Evolutionary conservation across 2,888 invertebrate genomes (phyloP).

Genomic region (Ichneumoninae sp.): DNA sequence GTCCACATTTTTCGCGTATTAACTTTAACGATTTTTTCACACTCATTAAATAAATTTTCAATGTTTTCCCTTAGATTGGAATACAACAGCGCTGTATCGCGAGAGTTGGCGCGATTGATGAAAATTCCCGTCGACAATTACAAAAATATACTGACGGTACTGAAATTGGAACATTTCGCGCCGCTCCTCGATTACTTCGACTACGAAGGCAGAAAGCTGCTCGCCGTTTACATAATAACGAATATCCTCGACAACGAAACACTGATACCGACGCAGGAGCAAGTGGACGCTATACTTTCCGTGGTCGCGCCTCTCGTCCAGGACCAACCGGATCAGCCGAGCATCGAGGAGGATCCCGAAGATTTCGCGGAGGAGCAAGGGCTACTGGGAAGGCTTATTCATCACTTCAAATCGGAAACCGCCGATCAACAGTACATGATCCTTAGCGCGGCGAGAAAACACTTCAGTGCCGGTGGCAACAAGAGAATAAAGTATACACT

Average conservation of each 20-base stretch:
- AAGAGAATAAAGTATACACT: slow-evolving; percentile 95
- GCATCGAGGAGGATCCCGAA: slow-evolving; percentile 91
- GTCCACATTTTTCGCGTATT: slow-evolving; percentile 58
- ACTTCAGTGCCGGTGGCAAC: slow-evolving; percentile 95
- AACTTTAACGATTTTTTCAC: neutral
- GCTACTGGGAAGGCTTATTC: slow-evolving; percentile 93
- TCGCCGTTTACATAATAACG: slow-evolving; percentile 95
- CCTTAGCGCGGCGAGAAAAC: slow-evolving; percentile 94
- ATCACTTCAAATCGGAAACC: slow-evolving; percentile 92
- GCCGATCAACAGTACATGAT: slow-evolving; percentile 96
- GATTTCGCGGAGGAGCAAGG: slow-evolving; percentile 99
- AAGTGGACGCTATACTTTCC: slow-evolving; percentile 91
- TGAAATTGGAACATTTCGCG: slow-evolving; percentile 94
- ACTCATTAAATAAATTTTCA: neutral
- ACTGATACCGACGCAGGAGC: slow-evolving; percentile 93
- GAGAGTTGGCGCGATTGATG: slow-evolving; percentile 96
- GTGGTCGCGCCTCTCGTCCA: slow-evolving; percentile 94
- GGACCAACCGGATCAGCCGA: slow-evolving; percentile 91
- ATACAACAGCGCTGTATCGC: slow-evolving; percentile 93
- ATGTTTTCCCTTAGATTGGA: slow-evolving; percentile 87
- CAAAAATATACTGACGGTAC: slow-evolving; percentile 94
- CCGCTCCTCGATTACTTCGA: slow-evolving; percentile 95
- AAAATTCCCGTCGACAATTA: slow-evolving; percentile 98
- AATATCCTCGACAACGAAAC: slow-evolving; percentile 97
- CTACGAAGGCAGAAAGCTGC: slow-evolving; percentile 92